Evolutionary conservation across 2,888 invertebrate species (phyloP).

Genomic region (Mesorhabditis sp.): DNA sequence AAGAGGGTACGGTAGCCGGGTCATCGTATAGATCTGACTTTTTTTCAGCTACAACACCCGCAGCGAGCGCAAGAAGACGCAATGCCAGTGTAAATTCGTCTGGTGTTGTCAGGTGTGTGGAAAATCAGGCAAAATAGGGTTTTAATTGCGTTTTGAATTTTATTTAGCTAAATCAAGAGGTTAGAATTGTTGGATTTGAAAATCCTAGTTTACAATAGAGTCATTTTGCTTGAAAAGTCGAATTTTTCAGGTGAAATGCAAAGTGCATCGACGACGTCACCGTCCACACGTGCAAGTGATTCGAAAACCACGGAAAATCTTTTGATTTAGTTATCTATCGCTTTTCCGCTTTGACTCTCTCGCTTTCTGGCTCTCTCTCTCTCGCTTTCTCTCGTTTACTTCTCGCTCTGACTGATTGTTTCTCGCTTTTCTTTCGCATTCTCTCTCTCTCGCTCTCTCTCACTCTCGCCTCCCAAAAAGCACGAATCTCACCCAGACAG

Average conservation of each 20-base stretch:
- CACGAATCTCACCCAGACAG: no score
- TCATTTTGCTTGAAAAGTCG: no score
- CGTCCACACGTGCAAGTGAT: slow-evolving; percentile 43
- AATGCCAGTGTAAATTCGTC: slow-evolving; percentile 57
- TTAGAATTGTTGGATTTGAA: no score
- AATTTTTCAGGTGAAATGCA: slow-evolving; percentile 33
- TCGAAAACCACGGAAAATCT: not conserved
- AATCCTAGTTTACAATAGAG: no score
- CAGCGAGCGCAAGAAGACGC: slow-evolving; percentile 12
- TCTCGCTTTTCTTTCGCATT: no score
- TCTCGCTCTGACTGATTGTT: no score
- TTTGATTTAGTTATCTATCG: not conserved
- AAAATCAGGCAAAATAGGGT: no score
- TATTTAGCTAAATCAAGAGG: no score
- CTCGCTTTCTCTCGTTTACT: not conserved
- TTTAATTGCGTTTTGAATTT: no score
- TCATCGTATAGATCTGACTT: not conserved
- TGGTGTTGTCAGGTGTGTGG: slow-evolving; percentile 55
- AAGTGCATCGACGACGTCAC: slow-evolving; percentile 39
- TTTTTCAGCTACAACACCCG: slow-evolving; percentile 5
- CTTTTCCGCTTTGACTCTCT: not conserved
- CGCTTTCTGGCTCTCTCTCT: not conserved
- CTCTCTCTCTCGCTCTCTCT: no score
- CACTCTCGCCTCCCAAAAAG: no score
- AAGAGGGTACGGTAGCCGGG: slow-evolving; percentile 55